phyloP scores from a whole-genome alignment of 2,113 vertebrate genomes.

The Aleadryas rufinucha region DNA sequence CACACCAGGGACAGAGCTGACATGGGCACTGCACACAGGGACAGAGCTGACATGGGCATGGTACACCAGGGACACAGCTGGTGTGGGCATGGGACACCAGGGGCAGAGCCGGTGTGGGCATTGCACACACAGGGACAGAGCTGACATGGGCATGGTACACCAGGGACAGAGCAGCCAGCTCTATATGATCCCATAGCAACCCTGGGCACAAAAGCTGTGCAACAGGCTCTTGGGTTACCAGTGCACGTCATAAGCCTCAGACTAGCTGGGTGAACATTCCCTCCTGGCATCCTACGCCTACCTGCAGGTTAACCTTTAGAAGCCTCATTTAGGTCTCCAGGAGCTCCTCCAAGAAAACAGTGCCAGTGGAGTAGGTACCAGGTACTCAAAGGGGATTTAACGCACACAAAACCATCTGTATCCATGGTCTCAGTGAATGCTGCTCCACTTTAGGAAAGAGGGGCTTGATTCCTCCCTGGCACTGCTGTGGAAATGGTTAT shows the following conservation, averaged over 20 bases:
- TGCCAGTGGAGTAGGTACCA: neutral
- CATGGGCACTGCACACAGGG: neutral
- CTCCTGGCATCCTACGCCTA: neutral
- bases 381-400: neutral
- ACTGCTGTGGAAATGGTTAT: neutral
- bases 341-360: neutral
- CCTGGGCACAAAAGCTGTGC: neutral
- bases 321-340: neutral
- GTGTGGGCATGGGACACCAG: no score
- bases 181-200: neutral
- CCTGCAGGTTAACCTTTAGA: neutral
- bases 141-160: fast-evolving
- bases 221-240: neutral
- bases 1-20: neutral
- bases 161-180: neutral
- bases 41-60: neutral
- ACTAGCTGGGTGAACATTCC: neutral
- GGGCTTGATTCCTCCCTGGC: neutral
- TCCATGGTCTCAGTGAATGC: neutral
- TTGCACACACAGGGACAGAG: neutral
- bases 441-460: neutral
- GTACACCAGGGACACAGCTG: neutral
- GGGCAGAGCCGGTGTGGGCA: fast-evolving
- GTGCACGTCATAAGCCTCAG: neutral
- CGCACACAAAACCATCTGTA: fast-evolving